Evolutionary conservation across 2,888 invertebrate genomes (phyloP).

Genomic region (Hipparchia semele): DNA sequence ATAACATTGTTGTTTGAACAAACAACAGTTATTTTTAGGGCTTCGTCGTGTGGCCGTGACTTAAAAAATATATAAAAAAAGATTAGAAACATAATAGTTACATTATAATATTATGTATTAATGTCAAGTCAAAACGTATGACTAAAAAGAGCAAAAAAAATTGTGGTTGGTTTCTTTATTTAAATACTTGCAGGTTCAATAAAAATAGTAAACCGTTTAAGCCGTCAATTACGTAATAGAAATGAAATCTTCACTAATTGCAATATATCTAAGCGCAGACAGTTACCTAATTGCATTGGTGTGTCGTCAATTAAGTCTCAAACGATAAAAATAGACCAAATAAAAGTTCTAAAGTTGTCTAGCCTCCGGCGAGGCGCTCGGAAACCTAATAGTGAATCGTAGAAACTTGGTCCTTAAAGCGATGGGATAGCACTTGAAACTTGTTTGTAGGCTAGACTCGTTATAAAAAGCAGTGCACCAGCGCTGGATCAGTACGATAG

Average conservation of each 20-base stretch:
- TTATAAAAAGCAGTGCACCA: constrained; percentile 26
- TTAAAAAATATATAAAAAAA: not conserved
- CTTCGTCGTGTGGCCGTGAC: constrained; percentile 1
- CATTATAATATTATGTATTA: not conserved
- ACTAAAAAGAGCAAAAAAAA: not conserved
- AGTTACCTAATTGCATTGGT: constrained; percentile 46
- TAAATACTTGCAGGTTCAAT: not conserved
- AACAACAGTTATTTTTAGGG: not conserved
- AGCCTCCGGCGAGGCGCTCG: constrained; percentile 49
- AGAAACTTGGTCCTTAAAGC: constrained; percentile 36
- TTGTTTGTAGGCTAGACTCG: constrained; percentile 30
- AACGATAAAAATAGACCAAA: constrained; percentile 55
- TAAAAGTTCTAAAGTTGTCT: constrained; percentile 54
- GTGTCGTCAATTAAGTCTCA: constrained; percentile 57
- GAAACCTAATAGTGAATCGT: constrained; percentile 56
- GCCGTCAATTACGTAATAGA: constrained; percentile 5
- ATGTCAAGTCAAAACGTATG: too few species aligned
- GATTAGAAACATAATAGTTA: not conserved
- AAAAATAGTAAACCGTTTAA: not conserved
- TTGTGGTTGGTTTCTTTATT: not conserved
- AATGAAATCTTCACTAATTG: constrained; percentile 10
- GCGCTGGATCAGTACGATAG: constrained; percentile 35
- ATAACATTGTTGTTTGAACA: not conserved
- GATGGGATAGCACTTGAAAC: constrained; percentile 37
- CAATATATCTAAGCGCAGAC: constrained; percentile 35